phyloP scores from a whole-genome alignment of 2,113 vertebrate genomes.

The Trinectes maculatus region DNA sequence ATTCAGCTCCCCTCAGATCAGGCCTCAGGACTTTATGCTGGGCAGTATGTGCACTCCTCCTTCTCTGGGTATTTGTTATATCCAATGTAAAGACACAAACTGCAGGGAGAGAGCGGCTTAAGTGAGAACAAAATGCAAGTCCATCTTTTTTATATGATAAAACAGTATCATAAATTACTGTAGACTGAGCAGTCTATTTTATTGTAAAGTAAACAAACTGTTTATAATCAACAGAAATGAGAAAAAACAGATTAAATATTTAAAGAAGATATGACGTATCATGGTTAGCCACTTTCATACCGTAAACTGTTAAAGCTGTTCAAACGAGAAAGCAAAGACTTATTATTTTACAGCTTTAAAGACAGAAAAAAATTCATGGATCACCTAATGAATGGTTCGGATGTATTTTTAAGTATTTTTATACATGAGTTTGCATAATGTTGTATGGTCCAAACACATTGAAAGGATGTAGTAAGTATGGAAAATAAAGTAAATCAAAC shows the following conservation, averaged over 20 bases:
- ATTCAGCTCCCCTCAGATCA: constrained; percentile 96
- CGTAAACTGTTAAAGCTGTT: constrained; percentile 8
- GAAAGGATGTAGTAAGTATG: constrained; percentile 10
- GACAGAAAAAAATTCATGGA: constrained; percentile 22
- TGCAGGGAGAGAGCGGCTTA: constrained; percentile 17
- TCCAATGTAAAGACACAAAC: constrained; percentile 88
- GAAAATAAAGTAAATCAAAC: constrained; percentile 19
- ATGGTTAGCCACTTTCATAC: constrained; percentile 21
- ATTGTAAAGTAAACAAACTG: constrained; percentile 30
- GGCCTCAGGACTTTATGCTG: constrained; percentile 95
- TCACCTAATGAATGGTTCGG: constrained; percentile 3
- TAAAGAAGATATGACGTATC: constrained; percentile 14
- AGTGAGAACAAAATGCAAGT: constrained; percentile 8
- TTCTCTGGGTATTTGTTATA: constrained; percentile 99
- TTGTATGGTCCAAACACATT: constrained; percentile 8
- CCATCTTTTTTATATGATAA: constrained; percentile 37
- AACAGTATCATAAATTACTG: constrained; percentile 23
- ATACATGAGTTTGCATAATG: constrained; percentile 10
- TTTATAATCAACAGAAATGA: constrained; percentile 22
- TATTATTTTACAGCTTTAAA: constrained; percentile 28
- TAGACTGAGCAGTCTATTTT: constrained; percentile 18
- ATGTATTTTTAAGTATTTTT: constrained; percentile 31
- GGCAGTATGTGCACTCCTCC: constrained; percentile 96
- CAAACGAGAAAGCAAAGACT: constrained; percentile 19
- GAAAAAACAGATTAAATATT: constrained; percentile 7